These are phyloP conservation scores for Cephus cinctus DNA, from an alignment of 1,140 invertebrate species.

Conservation along the genomic window DNA sequence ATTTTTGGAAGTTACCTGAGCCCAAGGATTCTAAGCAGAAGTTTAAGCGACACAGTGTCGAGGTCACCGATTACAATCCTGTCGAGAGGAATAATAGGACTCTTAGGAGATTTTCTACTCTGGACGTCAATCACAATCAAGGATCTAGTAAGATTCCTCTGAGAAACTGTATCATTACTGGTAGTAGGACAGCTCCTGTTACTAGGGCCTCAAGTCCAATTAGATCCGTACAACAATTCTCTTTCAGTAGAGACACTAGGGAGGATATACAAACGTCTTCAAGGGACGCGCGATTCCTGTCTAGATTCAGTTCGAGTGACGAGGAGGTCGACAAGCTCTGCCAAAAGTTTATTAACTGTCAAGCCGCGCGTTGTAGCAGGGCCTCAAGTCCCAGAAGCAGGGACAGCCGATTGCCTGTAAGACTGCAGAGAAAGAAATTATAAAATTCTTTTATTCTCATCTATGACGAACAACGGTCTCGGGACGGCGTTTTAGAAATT, in stretches of 20 bases:
- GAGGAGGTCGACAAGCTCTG: slow-evolving; percentile 49
- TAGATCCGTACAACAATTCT: slow-evolving; percentile 25
- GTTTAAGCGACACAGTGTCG: slow-evolving; percentile 45
- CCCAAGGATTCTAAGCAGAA: slow-evolving; percentile 35
- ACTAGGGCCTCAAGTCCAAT: slow-evolving; percentile 50
- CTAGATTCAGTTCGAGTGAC: slow-evolving; percentile 44
- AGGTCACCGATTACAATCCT: slow-evolving; percentile 31
- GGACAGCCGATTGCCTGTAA: slow-evolving; percentile 36
- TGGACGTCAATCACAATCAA: slow-evolving; percentile 53
- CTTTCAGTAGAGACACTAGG: slow-evolving; percentile 25
- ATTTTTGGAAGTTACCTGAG: slow-evolving; percentile 32
- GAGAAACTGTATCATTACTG: slow-evolving; percentile 32
- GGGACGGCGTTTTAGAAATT: too few species aligned
- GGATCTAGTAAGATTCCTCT: slow-evolving; percentile 48
- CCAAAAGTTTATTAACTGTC: slow-evolving; percentile 38
- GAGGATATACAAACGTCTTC: slow-evolving; percentile 16
- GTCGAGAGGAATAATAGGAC: slow-evolving; percentile 20
- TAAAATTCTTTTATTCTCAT: slow-evolving; percentile 9
- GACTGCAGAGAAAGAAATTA: slow-evolving; percentile 33
- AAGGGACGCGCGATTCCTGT: slow-evolving; percentile 17
- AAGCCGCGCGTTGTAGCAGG: slow-evolving; percentile 18
- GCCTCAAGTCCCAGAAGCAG: slow-evolving; percentile 19
- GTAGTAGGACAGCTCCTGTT: slow-evolving; percentile 48
- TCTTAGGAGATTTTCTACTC: slow-evolving; percentile 39
- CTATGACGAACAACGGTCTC: too few species aligned